Base-by-base conservation (phyloP, 1,140 invertebrate species). In the Dinothrombium tinctorium region DNA sequence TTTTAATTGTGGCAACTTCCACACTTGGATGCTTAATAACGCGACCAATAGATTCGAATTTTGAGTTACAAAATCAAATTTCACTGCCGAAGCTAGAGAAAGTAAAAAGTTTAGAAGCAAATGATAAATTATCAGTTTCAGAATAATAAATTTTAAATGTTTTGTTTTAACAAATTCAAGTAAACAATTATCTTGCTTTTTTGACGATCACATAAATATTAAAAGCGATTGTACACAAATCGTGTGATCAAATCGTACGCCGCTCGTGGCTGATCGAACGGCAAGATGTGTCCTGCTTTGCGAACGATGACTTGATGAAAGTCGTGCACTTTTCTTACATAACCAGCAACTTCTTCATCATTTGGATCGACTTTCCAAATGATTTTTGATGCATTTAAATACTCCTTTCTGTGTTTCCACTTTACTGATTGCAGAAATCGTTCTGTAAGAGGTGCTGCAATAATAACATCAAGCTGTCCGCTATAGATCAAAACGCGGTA, bases 381-480 rank as follows among this genome's bases (percentile, higher is more conserved):
- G 28, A 67, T 64, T 41, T 75, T 64, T 2, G 63, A 53, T 1
- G 74, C 67, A 25, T 58, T 64, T 46, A 65, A 67, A 53, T 78
- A 83, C 4, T 66, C 60, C 1, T 68, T 59, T 1, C 68, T 57
- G 2, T 67, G 69, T 21, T 61, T 56, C 64, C 80, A 84, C 28
- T 74, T 61, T 0, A 84, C 53, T 4, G 53, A 56, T 21, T 56
- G 44, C 6, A 84, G 53, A 53, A 74, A 81, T 47, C 72, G 72
- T 33, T 72, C 65, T 0, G 77, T 80, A 22, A 75, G 51, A 0
- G 76, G 71, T 56, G 79, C 79, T 2, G 77, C 72, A 2, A 81
- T 72, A 50, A 83, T 80, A 15, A 86, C 73, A 53, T 86, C 80
- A 26, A 84, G 52, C 51, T 83, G 77, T 0, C 80, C 80, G 52